Conservation (phyloP, 1,140 invertebrate genomes). For the Gonatopus flavifemur region DNA sequence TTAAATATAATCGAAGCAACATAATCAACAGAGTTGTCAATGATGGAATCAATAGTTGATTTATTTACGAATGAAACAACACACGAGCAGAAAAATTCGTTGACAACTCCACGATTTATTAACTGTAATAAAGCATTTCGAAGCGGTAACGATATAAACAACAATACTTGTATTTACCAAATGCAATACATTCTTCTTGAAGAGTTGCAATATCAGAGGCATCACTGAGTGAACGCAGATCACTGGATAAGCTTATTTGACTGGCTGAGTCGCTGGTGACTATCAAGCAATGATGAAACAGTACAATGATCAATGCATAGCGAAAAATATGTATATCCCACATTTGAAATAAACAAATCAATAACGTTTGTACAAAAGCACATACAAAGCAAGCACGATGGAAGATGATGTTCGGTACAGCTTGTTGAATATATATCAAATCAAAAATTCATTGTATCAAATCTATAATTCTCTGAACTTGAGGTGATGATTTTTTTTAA, state of each 20-base stretch:
- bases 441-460: too few relatives aligned
- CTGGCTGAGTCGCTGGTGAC: conserved; percentile 57
- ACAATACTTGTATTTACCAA: conserved; percentile 53
- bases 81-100: not conserved
- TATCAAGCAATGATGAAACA: conserved; percentile 54
- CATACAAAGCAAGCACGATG: conserved; percentile 57
- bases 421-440: too few relatives aligned
- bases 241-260: conserved; percentile 60
- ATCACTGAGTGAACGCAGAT: conserved; percentile 54
- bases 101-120: too few relatives aligned
- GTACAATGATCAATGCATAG: conserved; percentile 48
- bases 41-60: too few relatives aligned
- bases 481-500: too few relatives aligned
- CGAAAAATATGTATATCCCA: conserved; percentile 49
- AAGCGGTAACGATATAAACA: conserved; percentile 24
- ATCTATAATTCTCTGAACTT: too few relatives aligned
- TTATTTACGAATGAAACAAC: too few relatives aligned
- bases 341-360: conserved; percentile 33
- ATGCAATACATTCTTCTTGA: conserved; percentile 55
- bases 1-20: too few relatives aligned
- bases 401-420: conserved; percentile 44
- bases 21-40: too few relatives aligned
- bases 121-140: too few relatives aligned
- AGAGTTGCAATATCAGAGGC: conserved; percentile 54
- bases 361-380: conserved; percentile 43